phyloP scores from a whole-genome alignment of 2,888 invertebrate species.

The Biston betularia region DNA sequence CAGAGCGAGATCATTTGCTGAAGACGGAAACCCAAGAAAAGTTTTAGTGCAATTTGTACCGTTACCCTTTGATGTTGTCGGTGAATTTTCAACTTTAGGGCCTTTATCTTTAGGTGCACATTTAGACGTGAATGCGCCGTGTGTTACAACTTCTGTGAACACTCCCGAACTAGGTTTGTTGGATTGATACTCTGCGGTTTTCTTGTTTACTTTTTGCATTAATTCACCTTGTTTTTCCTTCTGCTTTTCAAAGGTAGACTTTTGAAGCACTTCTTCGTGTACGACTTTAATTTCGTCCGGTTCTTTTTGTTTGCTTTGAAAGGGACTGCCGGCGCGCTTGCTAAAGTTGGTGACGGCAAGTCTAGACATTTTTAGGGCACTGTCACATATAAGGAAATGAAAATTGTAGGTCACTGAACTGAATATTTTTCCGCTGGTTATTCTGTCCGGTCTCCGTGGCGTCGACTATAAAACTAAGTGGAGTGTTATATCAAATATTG shows the following conservation, averaged over 20 bases:
- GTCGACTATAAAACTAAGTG: constrained; percentile 72
- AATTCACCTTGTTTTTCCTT: constrained; percentile 76
- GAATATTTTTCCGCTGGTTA: constrained; percentile 58
- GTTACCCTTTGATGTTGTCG: constrained; percentile 49
- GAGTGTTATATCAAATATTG: constrained; percentile 65
- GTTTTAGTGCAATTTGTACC: constrained; percentile 67
- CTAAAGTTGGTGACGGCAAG: constrained; percentile 72
- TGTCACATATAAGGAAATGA: constrained; percentile 56
- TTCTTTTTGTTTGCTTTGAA: constrained; percentile 54
- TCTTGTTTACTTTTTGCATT: constrained; percentile 74
- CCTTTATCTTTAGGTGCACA: constrained; percentile 60
- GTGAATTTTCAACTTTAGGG: constrained; percentile 56
- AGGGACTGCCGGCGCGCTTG: constrained; percentile 63
- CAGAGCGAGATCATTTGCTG: constrained; percentile 78
- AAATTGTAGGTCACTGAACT: constrained; percentile 64
- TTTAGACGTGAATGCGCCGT: constrained; percentile 77
- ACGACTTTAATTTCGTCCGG: constrained; percentile 54
- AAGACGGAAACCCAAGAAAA: constrained; percentile 77
- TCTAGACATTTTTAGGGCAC: constrained; percentile 69
- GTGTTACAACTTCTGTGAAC: constrained; percentile 79
- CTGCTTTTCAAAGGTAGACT: constrained; percentile 69
- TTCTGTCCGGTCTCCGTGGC: constrained; percentile 64
- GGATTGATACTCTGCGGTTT: constrained; percentile 75
- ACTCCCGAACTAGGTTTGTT: constrained; percentile 76
- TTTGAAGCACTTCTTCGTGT: constrained; percentile 71